A percentile compares a stretch with the other conserved stretches of the same genome.
Conservation (phyloP, 2,888 invertebrate species). For the Galerucella calmariensis region DNA sequence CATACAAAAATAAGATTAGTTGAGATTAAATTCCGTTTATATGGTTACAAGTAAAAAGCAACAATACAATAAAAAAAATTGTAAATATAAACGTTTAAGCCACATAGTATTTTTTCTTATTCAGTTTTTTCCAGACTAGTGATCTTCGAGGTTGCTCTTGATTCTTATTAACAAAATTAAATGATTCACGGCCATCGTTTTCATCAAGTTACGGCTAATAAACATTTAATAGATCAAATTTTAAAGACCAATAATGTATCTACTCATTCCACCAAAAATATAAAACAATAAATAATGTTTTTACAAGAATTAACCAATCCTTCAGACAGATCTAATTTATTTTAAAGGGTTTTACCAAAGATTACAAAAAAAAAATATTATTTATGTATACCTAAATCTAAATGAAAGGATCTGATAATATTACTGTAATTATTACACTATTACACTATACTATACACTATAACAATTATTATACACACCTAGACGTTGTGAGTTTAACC, state of each 20-base stretch:
- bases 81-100: not conserved
- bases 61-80: not conserved
- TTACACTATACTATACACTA: too few species aligned
- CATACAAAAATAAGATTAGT: too few species aligned
- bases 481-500: too few species aligned
- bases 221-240: constrained; percentile 7
- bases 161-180: constrained; percentile 9
- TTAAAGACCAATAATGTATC: not conserved
- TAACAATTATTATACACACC: too few species aligned
- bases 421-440: too few species aligned
- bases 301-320: too few species aligned
- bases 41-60: not conserved
- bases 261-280: constrained; percentile 10
- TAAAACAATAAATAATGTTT: not conserved
- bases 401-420: too few species aligned
- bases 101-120: not conserved
- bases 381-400: too few species aligned
- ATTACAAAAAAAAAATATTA: too few species aligned
- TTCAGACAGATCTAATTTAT: too few species aligned
- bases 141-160: constrained; percentile 13
- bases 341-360: too few species aligned
- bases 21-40: too few species aligned
- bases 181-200: not conserved
- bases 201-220: constrained; percentile 3
- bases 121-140: constrained; percentile 7